These are phyloP conservation scores for Belgica antarctica DNA, from an alignment of 2,888 invertebrate species.

Conservation along the genomic window DNA sequence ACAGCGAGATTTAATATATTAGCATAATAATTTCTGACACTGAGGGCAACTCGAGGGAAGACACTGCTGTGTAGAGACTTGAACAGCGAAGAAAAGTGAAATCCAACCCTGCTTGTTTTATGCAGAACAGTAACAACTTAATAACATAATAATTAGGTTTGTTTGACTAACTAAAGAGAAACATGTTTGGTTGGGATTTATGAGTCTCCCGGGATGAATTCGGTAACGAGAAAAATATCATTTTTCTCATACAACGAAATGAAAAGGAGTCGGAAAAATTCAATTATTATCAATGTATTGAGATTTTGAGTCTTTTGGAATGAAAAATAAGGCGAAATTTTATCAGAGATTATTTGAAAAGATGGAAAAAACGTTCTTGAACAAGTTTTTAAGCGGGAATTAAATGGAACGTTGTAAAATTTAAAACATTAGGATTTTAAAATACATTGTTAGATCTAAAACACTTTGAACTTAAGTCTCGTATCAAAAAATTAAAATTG, in stretches of 20 bases:
- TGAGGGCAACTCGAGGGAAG: not conserved
- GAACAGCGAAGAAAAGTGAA: not conserved
- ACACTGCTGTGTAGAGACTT: not conserved
- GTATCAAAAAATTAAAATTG: too few species aligned
- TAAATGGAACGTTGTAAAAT: too few species aligned
- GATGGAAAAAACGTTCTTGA: too few species aligned
- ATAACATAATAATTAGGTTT: slow-evolving; percentile 35
- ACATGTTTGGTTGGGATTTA: slow-evolving; percentile 32
- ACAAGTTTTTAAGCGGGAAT: too few species aligned
- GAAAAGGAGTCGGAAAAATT: slow-evolving; percentile 7
- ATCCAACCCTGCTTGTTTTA: not conserved
- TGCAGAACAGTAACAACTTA: slow-evolving; percentile 18
- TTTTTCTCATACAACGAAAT: not conserved
- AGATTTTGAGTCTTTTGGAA: too few species aligned
- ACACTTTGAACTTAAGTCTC: too few species aligned
- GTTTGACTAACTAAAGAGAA: slow-evolving; percentile 19
- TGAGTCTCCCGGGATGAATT: slow-evolving; percentile 8
- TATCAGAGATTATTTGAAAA: too few species aligned
- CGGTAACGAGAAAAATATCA: slow-evolving; percentile 6
- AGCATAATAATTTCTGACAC: slow-evolving; percentile 9
- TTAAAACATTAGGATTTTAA: too few species aligned
- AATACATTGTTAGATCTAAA: too few species aligned
- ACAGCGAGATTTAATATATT: slow-evolving; percentile 16
- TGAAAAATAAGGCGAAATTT: too few species aligned
- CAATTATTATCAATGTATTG: slow-evolving; percentile 18